These are phyloP conservation scores for Cantharis rufa DNA, from an alignment of 2,888 invertebrate species.

Conservation along the genomic window DNA sequence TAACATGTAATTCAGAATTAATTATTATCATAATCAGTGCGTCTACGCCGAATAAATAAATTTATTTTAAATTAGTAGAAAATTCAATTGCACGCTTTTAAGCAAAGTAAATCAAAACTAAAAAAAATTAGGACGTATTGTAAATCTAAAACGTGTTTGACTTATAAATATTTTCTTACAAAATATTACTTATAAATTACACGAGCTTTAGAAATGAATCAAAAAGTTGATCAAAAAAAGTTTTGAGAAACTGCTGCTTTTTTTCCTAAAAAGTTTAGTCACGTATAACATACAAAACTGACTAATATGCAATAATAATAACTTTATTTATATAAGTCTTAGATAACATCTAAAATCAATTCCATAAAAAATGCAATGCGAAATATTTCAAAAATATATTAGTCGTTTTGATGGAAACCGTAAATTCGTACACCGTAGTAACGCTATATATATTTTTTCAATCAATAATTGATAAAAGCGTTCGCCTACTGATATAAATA, in stretches of 20 bases:
- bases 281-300: conserved; percentile 37
- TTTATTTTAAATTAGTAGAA: not conserved
- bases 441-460: not conserved
- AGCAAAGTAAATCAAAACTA: not conserved
- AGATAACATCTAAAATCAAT: conserved; percentile 37
- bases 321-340: conserved; percentile 41
- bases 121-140: not conserved
- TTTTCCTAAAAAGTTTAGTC: conserved; percentile 34
- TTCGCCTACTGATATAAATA: not conserved
- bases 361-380: conserved; percentile 10
- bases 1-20: not conserved
- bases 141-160: not conserved
- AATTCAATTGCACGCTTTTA: not conserved
- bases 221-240: conserved; percentile 41
- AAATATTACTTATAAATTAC: conserved; percentile 42
- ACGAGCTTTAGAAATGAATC: conserved; percentile 41
- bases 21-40: not conserved
- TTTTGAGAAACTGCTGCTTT: conserved; percentile 41
- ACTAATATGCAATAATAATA: conserved; percentile 41
- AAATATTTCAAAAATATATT: conserved; percentile 17
- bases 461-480: not conserved
- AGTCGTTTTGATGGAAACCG: conserved; percentile 17
- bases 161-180: not conserved
- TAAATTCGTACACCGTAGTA: not conserved
- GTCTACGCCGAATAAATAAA: not conserved